Evolutionary conservation across 1,140 invertebrate genomes (phyloP).

Genomic region (Cotesia chilonis): DNA sequence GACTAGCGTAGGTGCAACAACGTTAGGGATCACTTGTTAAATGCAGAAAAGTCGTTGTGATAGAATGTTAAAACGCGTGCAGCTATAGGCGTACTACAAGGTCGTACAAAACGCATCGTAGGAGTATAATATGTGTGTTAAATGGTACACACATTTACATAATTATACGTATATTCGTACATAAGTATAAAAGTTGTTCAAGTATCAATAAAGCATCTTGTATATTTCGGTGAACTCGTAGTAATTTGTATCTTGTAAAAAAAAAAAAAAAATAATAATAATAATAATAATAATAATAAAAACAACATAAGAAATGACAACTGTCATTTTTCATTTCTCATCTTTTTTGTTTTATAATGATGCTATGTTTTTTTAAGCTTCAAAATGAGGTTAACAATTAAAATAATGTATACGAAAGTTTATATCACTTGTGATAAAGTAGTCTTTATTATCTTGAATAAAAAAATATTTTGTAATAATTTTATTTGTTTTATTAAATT

Average conservation of each 20-base stretch:
- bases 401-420: no score
- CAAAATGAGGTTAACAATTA: no score
- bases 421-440: no score
- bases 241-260: background rate
- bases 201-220: slow-evolving; percentile 4
- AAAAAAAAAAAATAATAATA: no score
- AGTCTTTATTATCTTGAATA: no score
- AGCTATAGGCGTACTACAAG: slow-evolving; percentile 41
- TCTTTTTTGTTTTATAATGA: background rate
- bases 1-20: slow-evolving; percentile 13
- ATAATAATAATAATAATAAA: no score
- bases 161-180: slow-evolving; percentile 15
- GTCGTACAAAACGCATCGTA: slow-evolving; percentile 45
- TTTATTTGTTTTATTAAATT: no score
- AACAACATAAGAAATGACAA: no score
- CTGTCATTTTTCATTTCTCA: background rate
- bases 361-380: no score
- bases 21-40: background rate
- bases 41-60: slow-evolving; percentile 23
- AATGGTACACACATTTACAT: slow-evolving; percentile 33
- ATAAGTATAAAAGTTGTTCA: background rate
- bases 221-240: background rate
- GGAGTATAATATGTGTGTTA: slow-evolving; percentile 19
- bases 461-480: no score
- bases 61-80: slow-evolving; percentile 33